Percentiles rank a stretch among this genome's conserved stretches.
Evolutionary conservation across 2,888 invertebrate species (phyloP).

Genomic region (Carterocephalus palaemon): DNA sequence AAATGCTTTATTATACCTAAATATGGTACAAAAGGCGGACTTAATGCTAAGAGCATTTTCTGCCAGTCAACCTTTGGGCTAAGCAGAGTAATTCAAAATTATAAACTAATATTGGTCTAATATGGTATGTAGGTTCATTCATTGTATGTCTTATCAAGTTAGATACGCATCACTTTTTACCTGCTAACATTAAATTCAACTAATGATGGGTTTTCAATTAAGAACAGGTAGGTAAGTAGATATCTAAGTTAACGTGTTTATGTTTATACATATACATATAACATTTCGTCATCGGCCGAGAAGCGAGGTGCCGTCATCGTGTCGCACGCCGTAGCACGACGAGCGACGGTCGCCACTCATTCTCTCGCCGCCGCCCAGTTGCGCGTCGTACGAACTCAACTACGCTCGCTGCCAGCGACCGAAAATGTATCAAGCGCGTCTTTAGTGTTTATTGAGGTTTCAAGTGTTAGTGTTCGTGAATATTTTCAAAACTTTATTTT

Average conservation of each 20-base stretch:
- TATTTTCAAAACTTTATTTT: slow-evolving; percentile 35
- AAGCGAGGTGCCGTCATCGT: slow-evolving; percentile 30
- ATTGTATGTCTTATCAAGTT: slow-evolving; percentile 3
- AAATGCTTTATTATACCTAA: too few relatives aligned
- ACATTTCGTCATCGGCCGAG: slow-evolving; percentile 43
- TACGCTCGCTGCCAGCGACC: slow-evolving; percentile 54
- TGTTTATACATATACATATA: slow-evolving; percentile 3
- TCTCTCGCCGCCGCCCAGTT: slow-evolving; percentile 52
- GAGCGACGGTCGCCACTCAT: slow-evolving; percentile 37
- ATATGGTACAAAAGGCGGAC: too few relatives aligned
- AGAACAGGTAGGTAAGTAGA: too few relatives aligned
- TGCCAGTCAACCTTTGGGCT: too few relatives aligned
- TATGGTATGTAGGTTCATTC: too few relatives aligned
- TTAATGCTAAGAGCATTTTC: too few relatives aligned
- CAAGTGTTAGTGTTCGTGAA: slow-evolving; percentile 64
- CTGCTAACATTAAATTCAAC: slow-evolving; percentile 1
- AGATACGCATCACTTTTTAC: background rate
- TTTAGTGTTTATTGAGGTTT: slow-evolving; percentile 58
- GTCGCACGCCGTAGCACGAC: slow-evolving; percentile 29
- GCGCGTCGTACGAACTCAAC: slow-evolving; percentile 59
- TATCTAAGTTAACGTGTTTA: too few relatives aligned
- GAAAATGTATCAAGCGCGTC: slow-evolving; percentile 63
- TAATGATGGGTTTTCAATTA: too few relatives aligned
- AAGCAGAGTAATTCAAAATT: too few relatives aligned
- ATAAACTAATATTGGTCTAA: too few relatives aligned